Evolutionary conservation across 1,140 invertebrate genomes (phyloP).

Genomic region (Hylaeus volcanicus): DNA sequence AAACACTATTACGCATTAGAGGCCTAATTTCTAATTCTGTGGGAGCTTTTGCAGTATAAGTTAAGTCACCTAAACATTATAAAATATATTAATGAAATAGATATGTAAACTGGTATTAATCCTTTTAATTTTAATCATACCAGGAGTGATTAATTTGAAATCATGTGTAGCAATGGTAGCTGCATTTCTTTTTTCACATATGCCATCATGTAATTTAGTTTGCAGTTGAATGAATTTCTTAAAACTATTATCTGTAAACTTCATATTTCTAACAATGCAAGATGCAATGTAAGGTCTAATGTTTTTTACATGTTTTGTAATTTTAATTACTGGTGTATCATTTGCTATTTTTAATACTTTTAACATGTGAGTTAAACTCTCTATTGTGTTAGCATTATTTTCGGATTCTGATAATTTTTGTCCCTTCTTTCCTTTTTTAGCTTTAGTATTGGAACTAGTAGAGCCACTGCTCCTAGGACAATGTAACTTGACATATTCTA

Average conservation of each 20-base stretch:
- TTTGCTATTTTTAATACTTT: slow-evolving; percentile 83
- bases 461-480: slow-evolving; percentile 78
- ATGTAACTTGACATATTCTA: slow-evolving; percentile 86
- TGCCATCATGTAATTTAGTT: slow-evolving; percentile 89
- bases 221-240: slow-evolving; percentile 91
- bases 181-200: slow-evolving; percentile 88
- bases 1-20: slow-evolving; percentile 82
- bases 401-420: slow-evolving; percentile 72
- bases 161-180: slow-evolving; percentile 93
- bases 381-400: slow-evolving; percentile 54
- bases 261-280: slow-evolving; percentile 86
- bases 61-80: slow-evolving; percentile 80
- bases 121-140: slow-evolving; percentile 60
- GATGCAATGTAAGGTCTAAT: slow-evolving; percentile 87
- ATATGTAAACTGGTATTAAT: not conserved
- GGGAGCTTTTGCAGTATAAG: slow-evolving; percentile 85
- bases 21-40: slow-evolving; percentile 84
- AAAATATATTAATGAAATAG: slow-evolving; percentile 36
- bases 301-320: slow-evolving; percentile 81
- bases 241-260: slow-evolving; percentile 84
- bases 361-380: slow-evolving; percentile 69
- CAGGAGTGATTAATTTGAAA: slow-evolving; percentile 83
- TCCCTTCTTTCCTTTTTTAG: slow-evolving; percentile 80
- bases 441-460: slow-evolving; percentile 67
- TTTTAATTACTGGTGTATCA: slow-evolving; percentile 80